These are phyloP conservation scores for Pocillopora grandis DNA, from an alignment of 92 coral and sea anemone species.

Conservation along the genomic window DNA sequence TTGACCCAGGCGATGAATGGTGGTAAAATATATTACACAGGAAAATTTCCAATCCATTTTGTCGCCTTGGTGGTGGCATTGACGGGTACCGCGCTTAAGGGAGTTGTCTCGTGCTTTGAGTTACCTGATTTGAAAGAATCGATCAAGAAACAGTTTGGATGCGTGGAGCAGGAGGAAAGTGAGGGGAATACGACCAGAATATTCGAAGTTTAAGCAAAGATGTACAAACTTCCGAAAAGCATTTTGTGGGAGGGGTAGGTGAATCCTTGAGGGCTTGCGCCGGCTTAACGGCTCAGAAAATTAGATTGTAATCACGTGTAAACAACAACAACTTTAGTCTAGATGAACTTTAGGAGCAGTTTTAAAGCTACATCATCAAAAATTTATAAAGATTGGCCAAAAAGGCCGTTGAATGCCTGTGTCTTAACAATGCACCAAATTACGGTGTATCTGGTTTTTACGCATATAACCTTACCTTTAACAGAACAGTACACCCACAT, in stretches of 20 bases:
- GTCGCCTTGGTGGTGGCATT: constrained; percentile 66
- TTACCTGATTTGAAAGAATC: constrained; percentile 68
- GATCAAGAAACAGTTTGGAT: constrained; percentile 67
- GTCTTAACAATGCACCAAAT: too few species aligned
- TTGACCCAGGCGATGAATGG: constrained; percentile 49
- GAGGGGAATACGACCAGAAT: constrained; percentile 5
- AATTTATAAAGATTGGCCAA: too few species aligned
- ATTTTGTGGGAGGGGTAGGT: neutral
- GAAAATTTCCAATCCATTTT: constrained; percentile 61
- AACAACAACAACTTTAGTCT: too few species aligned
- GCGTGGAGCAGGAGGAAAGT: constrained; percentile 23
- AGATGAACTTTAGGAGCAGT: too few species aligned
- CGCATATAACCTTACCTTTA: too few species aligned
- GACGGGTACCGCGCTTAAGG: constrained; percentile 67
- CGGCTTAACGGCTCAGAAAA: neutral
- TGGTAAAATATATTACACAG: constrained; percentile 29
- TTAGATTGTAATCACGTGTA: too few species aligned
- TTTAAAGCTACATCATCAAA: too few species aligned
- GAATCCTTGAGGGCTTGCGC: neutral
- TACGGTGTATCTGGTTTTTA: too few species aligned
- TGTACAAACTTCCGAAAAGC: neutral
- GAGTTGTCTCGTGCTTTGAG: constrained; percentile 71
- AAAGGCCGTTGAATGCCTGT: too few species aligned
- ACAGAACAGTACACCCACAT: too few species aligned
- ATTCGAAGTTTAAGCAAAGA: constrained; percentile 12